These are phyloP conservation scores for Ibidorhyncha struthersii DNA, from an alignment of 2,113 vertebrate species.

Conservation along the genomic window DNA sequence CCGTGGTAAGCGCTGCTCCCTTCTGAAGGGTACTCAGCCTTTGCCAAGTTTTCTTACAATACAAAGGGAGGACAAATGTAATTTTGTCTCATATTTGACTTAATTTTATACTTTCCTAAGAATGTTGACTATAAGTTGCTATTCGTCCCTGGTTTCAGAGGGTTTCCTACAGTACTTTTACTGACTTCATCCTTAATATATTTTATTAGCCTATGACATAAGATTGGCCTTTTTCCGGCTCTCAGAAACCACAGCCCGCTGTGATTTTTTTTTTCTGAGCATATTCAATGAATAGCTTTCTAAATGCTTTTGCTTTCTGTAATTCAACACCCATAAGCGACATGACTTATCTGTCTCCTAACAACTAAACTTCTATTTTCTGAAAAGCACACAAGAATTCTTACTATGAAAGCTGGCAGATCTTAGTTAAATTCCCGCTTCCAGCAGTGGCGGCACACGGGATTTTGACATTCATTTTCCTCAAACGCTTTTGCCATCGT, in stretches of 20 bases:
- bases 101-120: background rate
- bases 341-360: background rate
- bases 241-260: background rate
- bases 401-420: background rate
- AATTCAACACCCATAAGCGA: background rate
- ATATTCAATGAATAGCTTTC: background rate
- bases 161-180: slow-evolving; percentile 28
- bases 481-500: background rate
- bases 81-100: background rate
- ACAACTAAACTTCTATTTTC: background rate
- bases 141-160: background rate
- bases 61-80: background rate
- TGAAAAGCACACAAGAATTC: background rate
- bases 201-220: slow-evolving; percentile 47
- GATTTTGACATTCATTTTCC: background rate
- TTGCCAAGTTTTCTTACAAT: background rate
- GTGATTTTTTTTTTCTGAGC: background rate
- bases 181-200: slow-evolving; percentile 26
- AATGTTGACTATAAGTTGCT: background rate
- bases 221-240: slow-evolving; percentile 24
- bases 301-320: background rate
- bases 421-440: background rate
- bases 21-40: background rate
- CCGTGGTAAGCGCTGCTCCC: background rate
- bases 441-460: background rate